Percentiles rank a stretch among this genome's conserved stretches.
Evolutionary conservation across 2,888 invertebrate genomes (phyloP).

Genomic region (Drosophila barbarae): DNA sequence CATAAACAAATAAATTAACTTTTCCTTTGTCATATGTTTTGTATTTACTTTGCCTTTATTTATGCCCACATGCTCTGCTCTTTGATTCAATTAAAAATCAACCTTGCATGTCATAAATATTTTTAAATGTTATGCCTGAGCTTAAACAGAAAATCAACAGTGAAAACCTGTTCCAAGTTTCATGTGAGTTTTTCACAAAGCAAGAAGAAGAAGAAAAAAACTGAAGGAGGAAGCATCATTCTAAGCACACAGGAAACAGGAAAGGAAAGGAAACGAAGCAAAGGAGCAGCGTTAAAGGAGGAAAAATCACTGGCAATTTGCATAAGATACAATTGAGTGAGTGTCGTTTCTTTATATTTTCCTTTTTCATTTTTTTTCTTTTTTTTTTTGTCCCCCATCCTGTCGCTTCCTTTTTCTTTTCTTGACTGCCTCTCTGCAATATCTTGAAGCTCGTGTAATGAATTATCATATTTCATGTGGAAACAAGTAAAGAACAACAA

Average conservation of each 20-base stretch:
- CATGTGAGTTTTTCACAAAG: conserved; percentile 31
- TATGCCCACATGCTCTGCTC: conserved; percentile 4
- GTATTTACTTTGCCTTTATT: conserved; percentile 17
- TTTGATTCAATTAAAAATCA: conserved; percentile 42
- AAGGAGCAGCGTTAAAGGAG: conserved; percentile 51
- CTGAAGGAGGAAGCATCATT: conserved; percentile 36
- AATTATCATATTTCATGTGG: conserved; percentile 74
- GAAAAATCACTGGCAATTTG: conserved; percentile 75
- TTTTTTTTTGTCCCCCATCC: background rate
- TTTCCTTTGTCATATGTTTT: conserved; percentile 12
- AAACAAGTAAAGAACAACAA: conserved; percentile 34
- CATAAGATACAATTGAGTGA: conserved; percentile 76
- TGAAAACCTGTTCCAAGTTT: conserved; percentile 17
- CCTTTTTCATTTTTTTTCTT: conserved; percentile 46
- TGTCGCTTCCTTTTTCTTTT: conserved; percentile 21
- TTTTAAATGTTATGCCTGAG: conserved; percentile 25
- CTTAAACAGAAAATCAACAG: conserved; percentile 18
- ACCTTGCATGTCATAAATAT: conserved; percentile 33
- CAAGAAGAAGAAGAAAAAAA: conserved; percentile 10
- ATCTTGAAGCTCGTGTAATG: conserved; percentile 64
- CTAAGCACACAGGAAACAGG: conserved; percentile 46
- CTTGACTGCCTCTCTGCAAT: conserved; percentile 9
- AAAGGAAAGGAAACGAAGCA: conserved; percentile 29
- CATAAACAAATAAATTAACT: conserved; percentile 34
- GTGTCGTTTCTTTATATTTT: conserved; percentile 68